Conservation (phyloP, 2,113 vertebrate species). For the Epinephelus lanceolatus region DNA sequence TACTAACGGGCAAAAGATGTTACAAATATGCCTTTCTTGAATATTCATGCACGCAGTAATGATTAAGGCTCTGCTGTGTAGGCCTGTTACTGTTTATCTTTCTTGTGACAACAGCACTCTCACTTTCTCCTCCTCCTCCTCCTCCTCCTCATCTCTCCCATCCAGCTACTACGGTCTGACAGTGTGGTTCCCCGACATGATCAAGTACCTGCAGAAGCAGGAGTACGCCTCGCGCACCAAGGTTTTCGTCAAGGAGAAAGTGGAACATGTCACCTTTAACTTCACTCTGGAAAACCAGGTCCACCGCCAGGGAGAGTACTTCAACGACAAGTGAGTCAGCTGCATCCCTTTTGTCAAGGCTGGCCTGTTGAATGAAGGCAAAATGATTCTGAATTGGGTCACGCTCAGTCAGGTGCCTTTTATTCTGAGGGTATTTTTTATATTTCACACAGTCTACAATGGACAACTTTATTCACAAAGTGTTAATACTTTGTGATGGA, state of each 20-base stretch:
- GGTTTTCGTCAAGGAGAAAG: conserved; percentile 91
- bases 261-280: conserved; percentile 96
- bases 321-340: conserved; percentile 93
- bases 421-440: not conserved
- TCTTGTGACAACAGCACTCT: conserved; percentile 5
- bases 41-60: not conserved
- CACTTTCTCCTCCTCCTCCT: not conserved
- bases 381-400: not conserved
- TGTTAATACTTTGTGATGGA: not conserved
- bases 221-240: conserved; percentile 94
- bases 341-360: not conserved
- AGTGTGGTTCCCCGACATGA: conserved; percentile 99
- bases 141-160: not conserved
- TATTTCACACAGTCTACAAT: not conserved
- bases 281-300: conserved; percentile 98
- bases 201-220: conserved; percentile 94
- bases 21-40: not conserved
- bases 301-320: conserved; percentile 94
- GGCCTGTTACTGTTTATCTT: not conserved
- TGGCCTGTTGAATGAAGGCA: not conserved
- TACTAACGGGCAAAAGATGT: not conserved
- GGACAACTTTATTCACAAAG: not conserved
- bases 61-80: not conserved
- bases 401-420: not conserved
- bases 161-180: conserved; percentile 96